Evolutionary conservation across 2,113 vertebrate genomes (phyloP), one percentile per base, ranked within the genome.

Genomic region (Elgaria multicarinata): DNA sequence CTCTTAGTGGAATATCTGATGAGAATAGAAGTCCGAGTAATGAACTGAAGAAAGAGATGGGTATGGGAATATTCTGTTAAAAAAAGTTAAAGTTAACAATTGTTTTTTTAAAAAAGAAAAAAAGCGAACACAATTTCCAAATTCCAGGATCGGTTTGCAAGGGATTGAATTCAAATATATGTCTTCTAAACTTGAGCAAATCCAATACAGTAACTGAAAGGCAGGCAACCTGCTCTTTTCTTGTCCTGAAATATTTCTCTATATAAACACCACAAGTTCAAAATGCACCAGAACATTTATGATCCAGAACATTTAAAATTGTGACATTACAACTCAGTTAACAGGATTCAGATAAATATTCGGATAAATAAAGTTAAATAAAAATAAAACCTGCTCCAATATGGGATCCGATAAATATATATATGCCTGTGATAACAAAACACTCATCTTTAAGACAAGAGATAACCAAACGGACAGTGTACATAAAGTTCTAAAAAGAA

Each of bases 401-500:
- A 18, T 86, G 76, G 44, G 64, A 80, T 31, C 31, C 78, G 28
- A n/a, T n/a, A n/a, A n/a, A 33, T 3, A 87, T 18, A 67, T 67
- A 58, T 22, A 50, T 76, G 58, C 50, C 67, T 46, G 86, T 66
- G 58, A n/a, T 67, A 87, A 67, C n/a, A 44, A 42, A 85, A 6
- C 90, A 42, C 71, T 82, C 0, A 31, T 92, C 86, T 91, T 85
- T 81, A 74, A 90, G 31, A 83, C 44, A 90, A 83, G 90, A 89
- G 80, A 64, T 22, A 90, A 69, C 10, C 31, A 77, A 87, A 18
- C 50, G 12, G 84, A 90, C 91, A 81, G 3, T 86, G 20, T 3
- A 58, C 46, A 55, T 16, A 58, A 62, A 92, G 85, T 10, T 72
- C 83, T 2, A 26, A 6, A 9, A 8, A 90, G 89, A 92, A 83